phyloP scores from a whole-genome alignment of 2,888 invertebrate species.

The Cremastobaeus sp. region DNA sequence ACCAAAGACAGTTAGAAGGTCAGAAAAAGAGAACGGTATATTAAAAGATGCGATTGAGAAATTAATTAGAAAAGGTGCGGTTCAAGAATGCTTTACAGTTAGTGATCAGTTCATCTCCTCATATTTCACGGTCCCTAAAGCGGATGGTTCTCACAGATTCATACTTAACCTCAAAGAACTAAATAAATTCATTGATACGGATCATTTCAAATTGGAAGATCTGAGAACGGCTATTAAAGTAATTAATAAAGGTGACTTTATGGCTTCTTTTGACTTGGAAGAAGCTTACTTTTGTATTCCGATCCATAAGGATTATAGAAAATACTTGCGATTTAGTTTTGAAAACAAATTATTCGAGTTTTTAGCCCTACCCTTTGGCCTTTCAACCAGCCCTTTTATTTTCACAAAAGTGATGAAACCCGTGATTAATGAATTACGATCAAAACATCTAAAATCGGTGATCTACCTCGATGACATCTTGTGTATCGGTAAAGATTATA shows the following conservation, averaged over 20 bases:
- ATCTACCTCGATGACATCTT: conserved; percentile 30
- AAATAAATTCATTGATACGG: too few species aligned
- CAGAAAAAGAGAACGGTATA: not conserved
- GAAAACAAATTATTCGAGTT: conserved; percentile 59
- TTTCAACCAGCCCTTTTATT: conserved; percentile 62
- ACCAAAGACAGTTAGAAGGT: not conserved
- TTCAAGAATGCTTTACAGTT: conserved; percentile 11
- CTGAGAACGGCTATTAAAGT: conserved; percentile 48
- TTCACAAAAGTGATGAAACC: conserved; percentile 63
- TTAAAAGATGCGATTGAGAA: conserved; percentile 4
- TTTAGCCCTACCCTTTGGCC: conserved; percentile 63
- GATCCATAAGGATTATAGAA: conserved; percentile 17
- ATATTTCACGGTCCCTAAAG: not conserved
- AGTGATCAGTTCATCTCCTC: too few species aligned
- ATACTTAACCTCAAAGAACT: conserved; percentile 57
- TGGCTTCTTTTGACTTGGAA: conserved; percentile 17
- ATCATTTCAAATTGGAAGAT: conserved; percentile 63
- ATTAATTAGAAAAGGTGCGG: conserved; percentile 15
- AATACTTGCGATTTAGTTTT: conserved; percentile 62
- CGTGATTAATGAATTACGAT: conserved; percentile 2
- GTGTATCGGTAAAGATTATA: not conserved
- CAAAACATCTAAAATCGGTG: too few species aligned
- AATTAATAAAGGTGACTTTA: conserved; percentile 3
- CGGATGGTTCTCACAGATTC: conserved; percentile 19
- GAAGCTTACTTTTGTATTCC: conserved; percentile 30